Evolutionary conservation across 23 tunicate genomes (phyloP).

Genomic region (Pegea sp.): DNA sequence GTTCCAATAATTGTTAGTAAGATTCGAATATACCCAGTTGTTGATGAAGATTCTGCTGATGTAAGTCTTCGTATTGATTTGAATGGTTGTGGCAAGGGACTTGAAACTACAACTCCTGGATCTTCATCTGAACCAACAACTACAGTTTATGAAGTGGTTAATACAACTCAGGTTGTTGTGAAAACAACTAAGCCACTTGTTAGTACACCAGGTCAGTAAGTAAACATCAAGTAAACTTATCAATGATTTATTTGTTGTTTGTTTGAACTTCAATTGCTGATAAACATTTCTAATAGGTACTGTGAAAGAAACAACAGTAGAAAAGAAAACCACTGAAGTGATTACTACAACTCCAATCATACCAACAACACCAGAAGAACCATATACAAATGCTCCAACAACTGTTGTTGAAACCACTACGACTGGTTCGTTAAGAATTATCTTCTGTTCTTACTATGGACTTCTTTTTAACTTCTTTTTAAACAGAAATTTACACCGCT

Average conservation of each 20-base stretch:
- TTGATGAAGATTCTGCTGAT: background rate
- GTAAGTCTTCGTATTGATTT: slow-evolving; percentile 48
- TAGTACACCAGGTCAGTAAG: no score
- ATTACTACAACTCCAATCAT: background rate
- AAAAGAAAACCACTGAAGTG: background rate
- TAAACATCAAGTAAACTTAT: no score
- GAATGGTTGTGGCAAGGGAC: slow-evolving; percentile 32
- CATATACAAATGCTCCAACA: background rate
- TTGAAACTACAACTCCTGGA: background rate
- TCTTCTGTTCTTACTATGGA: no score
- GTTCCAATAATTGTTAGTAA: slow-evolving; percentile 13
- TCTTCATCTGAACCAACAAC: slow-evolving; percentile 18
- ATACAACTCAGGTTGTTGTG: slow-evolving; percentile 5
- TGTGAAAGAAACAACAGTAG: background rate
- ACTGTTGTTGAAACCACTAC: background rate
- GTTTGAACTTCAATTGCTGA: no score
- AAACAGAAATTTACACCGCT: no score
- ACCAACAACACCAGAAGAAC: background rate
- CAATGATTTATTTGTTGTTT: no score
- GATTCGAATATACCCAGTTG: slow-evolving; percentile 26
- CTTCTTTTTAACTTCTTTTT: no score
- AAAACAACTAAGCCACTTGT: slow-evolving; percentile 6
- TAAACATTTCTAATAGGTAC: no score
- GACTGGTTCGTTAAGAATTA: background rate
- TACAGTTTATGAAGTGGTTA: slow-evolving; percentile 15